Evolutionary conservation across 2,113 vertebrate genomes (phyloP), one percentile per base, ranked within the genome.

Genomic region (Sigmodon hispidus): DNA sequence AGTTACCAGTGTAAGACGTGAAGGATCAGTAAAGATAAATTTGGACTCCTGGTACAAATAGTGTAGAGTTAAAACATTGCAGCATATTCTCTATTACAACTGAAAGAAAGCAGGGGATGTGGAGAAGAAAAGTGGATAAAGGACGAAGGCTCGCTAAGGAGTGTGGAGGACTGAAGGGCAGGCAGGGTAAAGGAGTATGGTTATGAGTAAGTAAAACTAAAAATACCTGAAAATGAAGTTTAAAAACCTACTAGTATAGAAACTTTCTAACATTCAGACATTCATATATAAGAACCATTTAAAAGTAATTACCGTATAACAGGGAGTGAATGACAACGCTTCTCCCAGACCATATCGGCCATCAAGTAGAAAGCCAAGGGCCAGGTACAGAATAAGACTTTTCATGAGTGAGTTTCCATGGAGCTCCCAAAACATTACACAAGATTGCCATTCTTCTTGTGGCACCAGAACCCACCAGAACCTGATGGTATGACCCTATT

Each of bases 11-110:
- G 29, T 73, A 50, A 90, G 40, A 88, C 31, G 63, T 6, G 65
- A 86, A 93, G 75, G 4, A 73, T 75, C 17, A 9, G 10, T 24
- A 73, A 90, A 97, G 57, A 61, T 61, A 84, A 84, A 40, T 70
- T 50, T 17, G 50, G 15, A 59, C 43, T 73, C 89, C 15, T n/a
- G 5, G 31, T 31, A 50, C 4, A 11, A 16, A 22, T 1, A 87
- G 43, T 10, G 19, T 63, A 26, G 4, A 19, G 40, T 63, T 16
- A 34, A 29, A 63, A 34, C 59, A 63, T 19, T 45, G 7, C 26
- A 34, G 15, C 81, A 43, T 63, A 11, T 84, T 34, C 57, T 63
- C 26, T 40, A 29, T 61, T 21, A 61, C 55, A 83, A 40, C 36
- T 43, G 6, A 43, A 29, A 16, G 22, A 59, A 59, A 24, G 36